phyloP scores from a whole-genome alignment of 2,113 vertebrate species.

The Neodontobutis hainanensis region DNA sequence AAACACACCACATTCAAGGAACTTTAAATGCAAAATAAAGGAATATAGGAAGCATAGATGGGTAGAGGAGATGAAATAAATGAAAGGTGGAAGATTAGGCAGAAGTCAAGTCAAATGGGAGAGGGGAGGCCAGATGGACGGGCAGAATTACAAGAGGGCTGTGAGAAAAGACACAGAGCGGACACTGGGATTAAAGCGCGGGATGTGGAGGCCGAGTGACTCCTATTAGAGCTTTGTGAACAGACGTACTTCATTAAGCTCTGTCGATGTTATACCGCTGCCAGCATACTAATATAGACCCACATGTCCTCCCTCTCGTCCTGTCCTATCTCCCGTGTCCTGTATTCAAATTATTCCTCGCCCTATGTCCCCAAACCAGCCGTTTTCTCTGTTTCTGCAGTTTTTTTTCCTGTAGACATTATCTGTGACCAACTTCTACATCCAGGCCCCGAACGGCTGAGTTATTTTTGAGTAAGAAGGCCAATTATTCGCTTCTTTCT shows the following conservation, averaged over 20 bases:
- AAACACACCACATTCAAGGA: no score
- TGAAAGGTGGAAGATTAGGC: slow-evolving; percentile 1
- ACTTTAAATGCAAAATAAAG: background rate
- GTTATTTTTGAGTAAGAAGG: no score
- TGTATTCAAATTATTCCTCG: background rate
- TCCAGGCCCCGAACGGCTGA: no score
- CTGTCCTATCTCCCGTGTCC: background rate
- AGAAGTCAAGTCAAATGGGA: background rate
- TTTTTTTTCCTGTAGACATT: no score
- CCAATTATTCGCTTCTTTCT: no score
- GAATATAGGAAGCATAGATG: background rate
- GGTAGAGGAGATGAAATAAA: background rate
- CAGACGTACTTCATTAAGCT: slow-evolving; percentile 54
- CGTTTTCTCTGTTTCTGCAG: background rate
- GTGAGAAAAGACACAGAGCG: slow-evolving; percentile 8
- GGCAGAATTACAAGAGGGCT: slow-evolving; percentile 22
- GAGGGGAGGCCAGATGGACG: slow-evolving; percentile 16
- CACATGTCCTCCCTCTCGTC: background rate
- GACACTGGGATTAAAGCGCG: slow-evolving; percentile 39
- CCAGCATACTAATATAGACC: slow-evolving; percentile 33
- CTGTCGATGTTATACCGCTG: slow-evolving; percentile 30
- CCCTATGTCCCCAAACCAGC: no score
- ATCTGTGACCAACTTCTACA: no score
- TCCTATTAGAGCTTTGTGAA: slow-evolving; percentile 45
- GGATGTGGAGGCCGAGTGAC: slow-evolving; percentile 27